phyloP scores from a whole-genome alignment of 2,888 invertebrate species.

The Ceramica pisi region DNA sequence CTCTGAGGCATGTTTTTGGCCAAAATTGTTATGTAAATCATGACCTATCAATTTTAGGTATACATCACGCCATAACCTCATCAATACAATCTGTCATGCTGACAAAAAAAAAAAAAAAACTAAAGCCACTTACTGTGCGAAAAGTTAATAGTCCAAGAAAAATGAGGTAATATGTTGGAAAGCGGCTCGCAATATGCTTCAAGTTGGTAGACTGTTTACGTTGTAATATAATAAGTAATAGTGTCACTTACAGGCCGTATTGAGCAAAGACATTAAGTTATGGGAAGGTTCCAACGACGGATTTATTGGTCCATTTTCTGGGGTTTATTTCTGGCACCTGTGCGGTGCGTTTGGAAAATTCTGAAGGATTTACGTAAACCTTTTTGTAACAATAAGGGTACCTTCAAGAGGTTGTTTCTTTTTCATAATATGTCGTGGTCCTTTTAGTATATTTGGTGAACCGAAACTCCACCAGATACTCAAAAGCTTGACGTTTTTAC shows the following conservation, averaged over 20 bases:
- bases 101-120: constrained; percentile 15
- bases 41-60: background rate
- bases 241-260: constrained; percentile 43
- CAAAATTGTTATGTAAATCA: background rate
- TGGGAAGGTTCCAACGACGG: constrained; percentile 14
- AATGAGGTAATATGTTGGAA: constrained; percentile 40
- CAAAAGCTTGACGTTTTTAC: too few species aligned
- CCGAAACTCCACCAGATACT: background rate
- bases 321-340: constrained; percentile 39
- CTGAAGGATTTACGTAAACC: constrained; percentile 7
- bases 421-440: background rate
- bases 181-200: constrained; percentile 46
- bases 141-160: constrained; percentile 27
- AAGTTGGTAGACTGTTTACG: constrained; percentile 33
- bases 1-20: background rate
- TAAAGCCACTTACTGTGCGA: background rate
- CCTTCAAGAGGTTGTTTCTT: background rate
- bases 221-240: constrained; percentile 48
- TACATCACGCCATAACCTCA: constrained; percentile 6
- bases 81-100: constrained; percentile 8
- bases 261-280: constrained; percentile 33
- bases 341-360: constrained; percentile 1
- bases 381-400: constrained; percentile 19
- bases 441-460: background rate
- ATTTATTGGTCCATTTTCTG: constrained; percentile 36